phyloP scores from a whole-genome alignment of 2,113 vertebrate genomes.

The Oceanodroma tethys region DNA sequence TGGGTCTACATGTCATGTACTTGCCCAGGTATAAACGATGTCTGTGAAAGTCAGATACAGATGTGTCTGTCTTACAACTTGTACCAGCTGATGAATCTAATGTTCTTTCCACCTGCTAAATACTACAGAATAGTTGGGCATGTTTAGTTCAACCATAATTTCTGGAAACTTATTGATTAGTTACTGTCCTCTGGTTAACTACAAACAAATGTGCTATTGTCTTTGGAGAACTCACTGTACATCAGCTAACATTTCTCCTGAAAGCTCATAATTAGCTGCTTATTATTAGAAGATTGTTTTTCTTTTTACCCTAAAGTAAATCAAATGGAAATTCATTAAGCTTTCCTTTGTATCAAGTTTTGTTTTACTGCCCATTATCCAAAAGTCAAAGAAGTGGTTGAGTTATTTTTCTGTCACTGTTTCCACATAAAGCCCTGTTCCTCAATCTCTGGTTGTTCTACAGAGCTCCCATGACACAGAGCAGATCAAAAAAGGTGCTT shows the following conservation, averaged over 20 bases:
- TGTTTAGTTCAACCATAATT: background rate
- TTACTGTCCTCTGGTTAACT: background rate
- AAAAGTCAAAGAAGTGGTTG: background rate
- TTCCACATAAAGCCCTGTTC: background rate
- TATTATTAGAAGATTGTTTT: background rate
- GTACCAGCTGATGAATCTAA: background rate
- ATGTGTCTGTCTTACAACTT: background rate
- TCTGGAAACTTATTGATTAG: background rate
- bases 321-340: background rate
- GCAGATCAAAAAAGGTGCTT: background rate
- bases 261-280: background rate
- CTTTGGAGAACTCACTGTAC: background rate
- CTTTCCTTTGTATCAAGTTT: background rate
- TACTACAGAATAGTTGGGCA: background rate
- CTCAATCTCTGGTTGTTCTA: background rate
- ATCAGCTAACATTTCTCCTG: background rate
- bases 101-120: background rate
- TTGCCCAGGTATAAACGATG: background rate
- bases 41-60: background rate
- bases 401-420: background rate
- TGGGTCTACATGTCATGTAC: background rate
- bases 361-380: background rate
- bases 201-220: rapidly evolving
- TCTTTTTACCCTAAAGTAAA: background rate
- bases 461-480: background rate